These are phyloP conservation scores for Anthopleura xanthogrammica DNA, from an alignment of 92 coral and sea anemone species.

Conservation along the genomic window DNA sequence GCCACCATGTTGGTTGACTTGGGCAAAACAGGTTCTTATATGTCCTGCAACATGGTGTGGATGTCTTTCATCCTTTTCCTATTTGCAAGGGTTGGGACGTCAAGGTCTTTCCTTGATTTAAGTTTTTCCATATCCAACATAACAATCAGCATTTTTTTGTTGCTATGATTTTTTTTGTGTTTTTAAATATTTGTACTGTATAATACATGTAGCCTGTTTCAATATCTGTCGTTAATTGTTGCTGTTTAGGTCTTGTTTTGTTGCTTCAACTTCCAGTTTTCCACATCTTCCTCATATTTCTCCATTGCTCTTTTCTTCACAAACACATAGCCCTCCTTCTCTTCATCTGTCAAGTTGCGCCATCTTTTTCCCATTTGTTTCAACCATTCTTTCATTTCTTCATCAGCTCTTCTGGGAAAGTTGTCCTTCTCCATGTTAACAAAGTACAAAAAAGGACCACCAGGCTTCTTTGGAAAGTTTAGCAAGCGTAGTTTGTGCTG, in stretches of 20 bases:
- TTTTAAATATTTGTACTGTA: not conserved
- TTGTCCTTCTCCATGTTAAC: conserved; percentile 41
- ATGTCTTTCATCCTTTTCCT: too few species aligned
- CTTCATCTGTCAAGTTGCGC: conserved; percentile 45
- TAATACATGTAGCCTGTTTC: not conserved
- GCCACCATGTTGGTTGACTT: too few species aligned
- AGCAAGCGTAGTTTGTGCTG: conserved; percentile 49
- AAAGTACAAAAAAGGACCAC: conserved; percentile 50
- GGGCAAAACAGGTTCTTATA: too few species aligned
- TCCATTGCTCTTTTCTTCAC: conserved; percentile 43
- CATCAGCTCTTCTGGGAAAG: conserved; percentile 47
- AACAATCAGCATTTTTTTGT: not conserved
- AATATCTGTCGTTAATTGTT: not conserved
- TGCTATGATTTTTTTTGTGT: not conserved
- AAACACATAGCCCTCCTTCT: conserved; percentile 33
- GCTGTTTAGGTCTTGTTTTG: not conserved
- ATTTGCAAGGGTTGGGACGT: too few species aligned
- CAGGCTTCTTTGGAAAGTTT: conserved; percentile 64
- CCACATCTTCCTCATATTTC: conserved; percentile 63
- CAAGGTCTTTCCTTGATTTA: too few species aligned
- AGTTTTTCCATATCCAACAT: too few species aligned
- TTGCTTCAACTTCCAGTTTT: conserved; percentile 65
- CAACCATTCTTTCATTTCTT: conserved; percentile 56
- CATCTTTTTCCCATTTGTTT: conserved; percentile 53
- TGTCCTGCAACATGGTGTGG: too few species aligned